phyloP scores from a whole-genome alignment of 2,797 vertebrate species.

The Sardinella longiceps region DNA sequence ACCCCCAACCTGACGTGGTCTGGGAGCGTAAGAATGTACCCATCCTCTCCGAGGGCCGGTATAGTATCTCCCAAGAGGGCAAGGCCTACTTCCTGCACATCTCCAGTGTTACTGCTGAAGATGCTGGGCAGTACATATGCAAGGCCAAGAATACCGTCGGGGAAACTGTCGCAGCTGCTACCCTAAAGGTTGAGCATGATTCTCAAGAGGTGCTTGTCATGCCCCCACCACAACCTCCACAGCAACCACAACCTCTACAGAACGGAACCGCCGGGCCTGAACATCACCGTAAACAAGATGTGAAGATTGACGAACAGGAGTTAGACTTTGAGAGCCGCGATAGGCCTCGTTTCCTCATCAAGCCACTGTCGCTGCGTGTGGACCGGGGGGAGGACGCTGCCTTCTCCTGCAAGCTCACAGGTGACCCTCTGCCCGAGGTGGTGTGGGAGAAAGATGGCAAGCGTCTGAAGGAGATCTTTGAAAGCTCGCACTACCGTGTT shows the following conservation, averaged over 20 bases:
- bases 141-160: slow-evolving; percentile 87
- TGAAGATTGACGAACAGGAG: slow-evolving; percentile 31
- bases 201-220: slow-evolving; percentile 52
- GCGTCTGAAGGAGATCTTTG: slow-evolving; percentile 88
- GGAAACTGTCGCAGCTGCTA: slow-evolving; percentile 87
- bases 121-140: slow-evolving; percentile 92
- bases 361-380: slow-evolving; percentile 83
- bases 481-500: slow-evolving; percentile 84
- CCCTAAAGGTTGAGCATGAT: slow-evolving; percentile 80
- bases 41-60: slow-evolving; percentile 76
- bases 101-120: slow-evolving; percentile 72
- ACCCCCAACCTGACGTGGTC: slow-evolving; percentile 84
- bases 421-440: slow-evolving; percentile 79
- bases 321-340: slow-evolving; percentile 35
- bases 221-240: slow-evolving; percentile 30
- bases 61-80: slow-evolving; percentile 81
- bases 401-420: slow-evolving; percentile 85
- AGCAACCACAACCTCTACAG: slow-evolving; percentile 29
- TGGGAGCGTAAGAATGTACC: slow-evolving; percentile 89
- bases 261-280: slow-evolving; percentile 46
- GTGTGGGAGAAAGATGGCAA: slow-evolving; percentile 93
- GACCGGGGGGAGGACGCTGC: slow-evolving; percentile 84
- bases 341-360: slow-evolving; percentile 81
- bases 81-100: slow-evolving; percentile 84
- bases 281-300: slow-evolving; percentile 52